These are phyloP conservation scores for Polydrusus pterygomalis DNA, from an alignment of 2,888 invertebrate species.

Conservation along the genomic window DNA sequence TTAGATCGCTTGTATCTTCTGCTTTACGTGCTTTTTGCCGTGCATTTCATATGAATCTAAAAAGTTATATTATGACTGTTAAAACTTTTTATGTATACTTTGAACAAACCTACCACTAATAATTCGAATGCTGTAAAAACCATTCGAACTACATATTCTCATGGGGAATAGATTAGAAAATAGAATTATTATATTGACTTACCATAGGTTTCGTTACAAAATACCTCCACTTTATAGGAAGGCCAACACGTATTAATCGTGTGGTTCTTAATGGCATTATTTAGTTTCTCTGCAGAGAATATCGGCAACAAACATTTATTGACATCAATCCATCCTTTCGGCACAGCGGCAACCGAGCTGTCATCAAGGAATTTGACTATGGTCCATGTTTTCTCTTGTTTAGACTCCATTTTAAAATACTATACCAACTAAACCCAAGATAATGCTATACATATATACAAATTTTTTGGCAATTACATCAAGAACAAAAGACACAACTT, in stretches of 20 bases:
- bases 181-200: conserved; percentile 8
- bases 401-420: not conserved
- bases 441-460: too few species aligned
- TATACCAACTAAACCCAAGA: not conserved
- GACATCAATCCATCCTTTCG: conserved; percentile 31
- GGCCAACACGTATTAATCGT: conserved; percentile 31
- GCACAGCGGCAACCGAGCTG: conserved; percentile 34
- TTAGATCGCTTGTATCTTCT: conserved; percentile 1
- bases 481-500: too few species aligned
- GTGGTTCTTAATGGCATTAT: conserved; percentile 33
- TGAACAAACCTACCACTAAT: not conserved
- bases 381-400: conserved; percentile 34
- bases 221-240: conserved; percentile 21
- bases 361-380: conserved; percentile 26
- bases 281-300: conserved; percentile 30
- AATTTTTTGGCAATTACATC: too few species aligned
- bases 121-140: too few species aligned
- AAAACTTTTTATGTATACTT: not conserved
- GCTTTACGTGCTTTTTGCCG: not conserved
- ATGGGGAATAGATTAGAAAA: too few species aligned
- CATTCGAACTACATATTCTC: not conserved
- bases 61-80: not conserved
- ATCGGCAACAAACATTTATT: conserved; percentile 33
- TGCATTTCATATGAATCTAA: not conserved
- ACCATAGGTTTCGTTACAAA: conserved; percentile 38